A percentile compares a stretch with the other conserved stretches of the same genome.
phyloP scores from a whole-genome alignment of 1,140 invertebrate genomes.

The Ceratosolen solmsi region DNA sequence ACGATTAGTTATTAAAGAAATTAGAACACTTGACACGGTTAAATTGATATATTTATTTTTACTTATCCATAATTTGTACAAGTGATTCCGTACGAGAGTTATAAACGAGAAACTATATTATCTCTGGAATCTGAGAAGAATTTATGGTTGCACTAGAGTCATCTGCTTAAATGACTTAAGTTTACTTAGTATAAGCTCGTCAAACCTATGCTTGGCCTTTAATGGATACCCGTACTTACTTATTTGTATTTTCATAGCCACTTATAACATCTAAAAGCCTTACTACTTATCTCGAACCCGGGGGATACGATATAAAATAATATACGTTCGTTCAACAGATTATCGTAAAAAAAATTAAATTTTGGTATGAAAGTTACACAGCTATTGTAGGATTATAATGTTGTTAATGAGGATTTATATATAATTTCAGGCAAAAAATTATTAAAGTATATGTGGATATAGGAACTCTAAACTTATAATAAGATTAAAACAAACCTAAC shows the following conservation, averaged over 20 bases:
- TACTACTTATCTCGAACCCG: background rate
- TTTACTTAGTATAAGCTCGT: background rate
- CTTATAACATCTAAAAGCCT: background rate
- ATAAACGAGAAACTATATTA: background rate
- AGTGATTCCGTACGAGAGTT: background rate
- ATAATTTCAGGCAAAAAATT: too few species aligned
- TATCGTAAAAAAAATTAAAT: too few species aligned
- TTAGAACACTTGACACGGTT: background rate
- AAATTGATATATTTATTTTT: background rate
- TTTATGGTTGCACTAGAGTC: background rate
- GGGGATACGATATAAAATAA: too few species aligned
- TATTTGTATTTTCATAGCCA: constrained; percentile 1
- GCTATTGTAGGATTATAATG: too few species aligned
- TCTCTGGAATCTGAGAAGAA: background rate
- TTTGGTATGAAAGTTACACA: too few species aligned
- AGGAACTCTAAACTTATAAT: too few species aligned
- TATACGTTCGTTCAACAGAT: too few species aligned
- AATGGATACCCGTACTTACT: background rate
- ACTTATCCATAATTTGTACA: background rate
- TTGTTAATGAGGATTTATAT: too few species aligned
- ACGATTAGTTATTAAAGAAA: background rate
- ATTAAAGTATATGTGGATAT: too few species aligned
- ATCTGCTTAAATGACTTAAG: constrained; percentile 12
- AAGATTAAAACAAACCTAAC: too few species aligned
- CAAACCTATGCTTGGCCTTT: background rate